Evolutionary conservation across 2,888 invertebrate genomes (phyloP), one percentile per base, ranked within the genome.

Genomic region (Brachyptera putata): DNA sequence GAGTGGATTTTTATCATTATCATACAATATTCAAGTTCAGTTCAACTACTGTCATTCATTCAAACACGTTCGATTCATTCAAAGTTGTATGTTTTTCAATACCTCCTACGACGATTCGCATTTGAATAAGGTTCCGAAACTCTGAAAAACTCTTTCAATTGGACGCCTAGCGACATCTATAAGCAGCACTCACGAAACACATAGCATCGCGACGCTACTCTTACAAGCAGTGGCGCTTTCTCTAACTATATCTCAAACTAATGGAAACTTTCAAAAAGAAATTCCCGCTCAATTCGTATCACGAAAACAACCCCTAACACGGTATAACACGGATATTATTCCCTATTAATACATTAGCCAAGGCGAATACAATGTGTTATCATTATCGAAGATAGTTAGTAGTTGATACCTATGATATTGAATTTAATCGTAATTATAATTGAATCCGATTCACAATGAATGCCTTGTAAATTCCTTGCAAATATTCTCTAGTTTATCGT

Each of bases 361-460:
- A n/a, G n/a, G n/a, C n/a, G n/a, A n/a, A n/a, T n/a, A n/a, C n/a
- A n/a, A n/a, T n/a, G n/a, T n/a, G n/a, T n/a, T n/a, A n/a, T n/a
- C 11, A 11, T 30, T 30, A 30, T 30, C 30, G 30, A 7, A 30
- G 5, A 11, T 30, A 30, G 5, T 30, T 30, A 30, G 30, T 5
- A 30, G 11, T 7, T 11, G 46, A 46, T n/a, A 22, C n/a, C n/a
- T 14, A 43, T 46, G 22, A 24, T 53, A 53, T 53, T 34, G 53
- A 53, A 53, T 36, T 36, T 21, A 16, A n/a, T n/a, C 18, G 53
- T 53, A 22, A 30, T 14, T 21, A 46, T 24, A 24, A 3, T 21
- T 53, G 13, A 53, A 53, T 16, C 36, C 34, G 36, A 26, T 30
- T 30, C 34, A 36, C 53, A 53, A 53, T 53, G 53, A 34, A 53